Base-by-base conservation (phyloP, 1,140 invertebrate genomes). In the Periplaneta americana region DNA sequence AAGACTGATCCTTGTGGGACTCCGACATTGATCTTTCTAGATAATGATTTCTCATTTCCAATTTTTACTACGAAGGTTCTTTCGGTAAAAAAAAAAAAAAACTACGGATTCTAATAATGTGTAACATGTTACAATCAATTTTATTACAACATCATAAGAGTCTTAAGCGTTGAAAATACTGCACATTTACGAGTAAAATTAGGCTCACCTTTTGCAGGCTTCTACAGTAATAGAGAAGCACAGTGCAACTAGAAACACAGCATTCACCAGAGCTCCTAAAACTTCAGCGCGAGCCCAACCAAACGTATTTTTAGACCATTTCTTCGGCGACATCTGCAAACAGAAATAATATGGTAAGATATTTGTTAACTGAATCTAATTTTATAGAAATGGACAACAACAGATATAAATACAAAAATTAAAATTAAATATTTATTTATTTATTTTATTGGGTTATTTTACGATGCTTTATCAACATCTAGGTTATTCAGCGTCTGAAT, bases 241-340 rank as follows among this genome's bases (percentile, higher is more conserved):
- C 34, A 98, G 88, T 17, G 97, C 96, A n/a, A 96, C 95, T 66
- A 98, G 91, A 87, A 98, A 98, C 34, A 98, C 96, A 4, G 96
- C 96, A 88, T 98, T 98, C 0, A 98, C 95, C 75, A 98, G 88
- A 2, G 96, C 96, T n/a, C 97, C 97, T n/a, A 98, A 87, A 0
- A 98, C 96, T 89, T 98, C 96, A 0, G 96, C 96, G 84, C 97
- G 91, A 2, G 96, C 96, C 96, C 96, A 98, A 11, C 97, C 97
- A 86, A 98, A 98, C 8, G 97, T 98, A 87, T 98, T 98, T 88
- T 97, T 98, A 8, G 96, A 96, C 95, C 96, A 98, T 91, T 97
- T 97, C 88, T 97, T 97, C 84, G 96, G 96, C 81, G 96, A 97
- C 95, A 98, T 97, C 96, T 97, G 88, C 32, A 90, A 88, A 34